phyloP scores from a whole-genome alignment of 2,113 vertebrate genomes.

The Dicaeum eximium region DNA sequence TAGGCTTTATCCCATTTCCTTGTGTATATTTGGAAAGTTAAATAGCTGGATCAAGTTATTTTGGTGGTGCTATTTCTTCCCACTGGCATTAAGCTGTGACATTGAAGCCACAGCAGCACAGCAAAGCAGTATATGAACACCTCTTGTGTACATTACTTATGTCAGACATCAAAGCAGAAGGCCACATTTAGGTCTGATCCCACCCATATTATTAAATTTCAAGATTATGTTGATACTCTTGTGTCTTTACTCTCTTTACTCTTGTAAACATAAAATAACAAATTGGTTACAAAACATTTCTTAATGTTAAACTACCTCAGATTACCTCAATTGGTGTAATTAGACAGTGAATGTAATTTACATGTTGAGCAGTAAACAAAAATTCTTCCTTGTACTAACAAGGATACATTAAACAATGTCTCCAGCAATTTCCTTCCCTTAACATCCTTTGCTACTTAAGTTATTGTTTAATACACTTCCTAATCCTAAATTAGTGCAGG shows the following conservation, averaged over 20 bases:
- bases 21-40: neutral
- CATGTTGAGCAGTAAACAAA: constrained; percentile 42
- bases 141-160: neutral
- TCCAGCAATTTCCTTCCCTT: constrained; percentile 15
- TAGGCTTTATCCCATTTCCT: neutral
- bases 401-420: constrained; percentile 20
- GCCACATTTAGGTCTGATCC: neutral
- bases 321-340: constrained; percentile 13
- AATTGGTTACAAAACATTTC: constrained; percentile 8
- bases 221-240: neutral
- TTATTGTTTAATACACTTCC: constrained; percentile 33
- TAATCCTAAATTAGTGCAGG: neutral
- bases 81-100: neutral
- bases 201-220: neutral
- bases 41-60: constrained; percentile 6
- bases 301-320: neutral
- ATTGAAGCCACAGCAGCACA: neutral
- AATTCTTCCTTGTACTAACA: neutral
- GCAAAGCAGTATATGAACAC: neutral
- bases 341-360: neutral
- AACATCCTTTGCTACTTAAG: constrained; percentile 1
- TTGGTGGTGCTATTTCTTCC: constrained; percentile 10
- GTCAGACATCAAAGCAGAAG: neutral
- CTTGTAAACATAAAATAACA: neutral
- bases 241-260: too few species aligned